Conservation (phyloP, 2,113 vertebrate genomes). For the Gobius niger region DNA sequence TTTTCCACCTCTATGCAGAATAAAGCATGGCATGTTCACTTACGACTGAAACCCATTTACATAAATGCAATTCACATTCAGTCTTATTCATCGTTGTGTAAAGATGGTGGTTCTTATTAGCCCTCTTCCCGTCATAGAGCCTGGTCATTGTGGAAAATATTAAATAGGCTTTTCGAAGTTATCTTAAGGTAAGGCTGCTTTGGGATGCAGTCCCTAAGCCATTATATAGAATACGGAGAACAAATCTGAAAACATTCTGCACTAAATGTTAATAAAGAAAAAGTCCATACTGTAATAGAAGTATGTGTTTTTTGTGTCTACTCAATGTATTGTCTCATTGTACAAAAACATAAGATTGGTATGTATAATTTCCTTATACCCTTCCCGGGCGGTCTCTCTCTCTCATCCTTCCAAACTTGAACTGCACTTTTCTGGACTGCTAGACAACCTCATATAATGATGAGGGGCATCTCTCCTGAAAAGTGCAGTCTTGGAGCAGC, state of each 20-base stretch:
- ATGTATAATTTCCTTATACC: no score
- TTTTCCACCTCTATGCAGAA: constrained; percentile 68
- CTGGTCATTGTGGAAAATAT: constrained; percentile 68
- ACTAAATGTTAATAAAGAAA: no score
- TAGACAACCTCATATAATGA: no score
- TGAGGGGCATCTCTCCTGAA: no score
- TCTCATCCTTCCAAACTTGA: constrained; percentile 25
- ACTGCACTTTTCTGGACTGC: neutral
- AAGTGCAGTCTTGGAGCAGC: no score
- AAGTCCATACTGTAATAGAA: no score
- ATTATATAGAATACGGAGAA: constrained; percentile 69
- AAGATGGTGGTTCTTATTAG: constrained; percentile 79
- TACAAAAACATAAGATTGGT: no score
- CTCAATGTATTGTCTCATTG: no score
- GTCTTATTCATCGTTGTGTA: constrained; percentile 65
- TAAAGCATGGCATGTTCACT: constrained; percentile 74
- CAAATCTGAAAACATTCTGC: no score
- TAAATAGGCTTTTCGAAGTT: constrained; percentile 78
- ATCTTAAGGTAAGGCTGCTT: constrained; percentile 72
- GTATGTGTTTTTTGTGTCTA: no score
- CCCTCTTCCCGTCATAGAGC: constrained; percentile 52
- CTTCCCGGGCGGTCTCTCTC: no score
- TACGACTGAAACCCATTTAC: constrained; percentile 74
- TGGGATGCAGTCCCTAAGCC: constrained; percentile 61
- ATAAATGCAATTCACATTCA: constrained; percentile 74